These are phyloP conservation scores for Sebastes steindachneri DNA, from an alignment of 2,797 vertebrate species.

Conservation along the genomic window DNA sequence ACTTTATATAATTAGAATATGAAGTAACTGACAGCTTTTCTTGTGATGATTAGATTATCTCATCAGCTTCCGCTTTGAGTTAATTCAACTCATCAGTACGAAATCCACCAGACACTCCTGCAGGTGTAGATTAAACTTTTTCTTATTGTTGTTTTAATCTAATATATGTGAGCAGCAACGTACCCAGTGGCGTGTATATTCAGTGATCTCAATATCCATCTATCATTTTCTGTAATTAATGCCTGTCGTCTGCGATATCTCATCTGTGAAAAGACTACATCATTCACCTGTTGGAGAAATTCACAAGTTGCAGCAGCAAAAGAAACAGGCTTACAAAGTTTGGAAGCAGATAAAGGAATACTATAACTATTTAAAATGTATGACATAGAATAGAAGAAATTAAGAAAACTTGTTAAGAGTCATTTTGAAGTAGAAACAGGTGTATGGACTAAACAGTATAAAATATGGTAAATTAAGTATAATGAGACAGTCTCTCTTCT, in stretches of 20 bases:
- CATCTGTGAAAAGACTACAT: neutral
- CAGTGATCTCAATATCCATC: neutral
- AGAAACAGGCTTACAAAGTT: neutral
- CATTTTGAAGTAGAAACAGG: neutral
- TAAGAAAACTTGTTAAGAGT: neutral
- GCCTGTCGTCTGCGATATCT: neutral
- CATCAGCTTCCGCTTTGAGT: neutral
- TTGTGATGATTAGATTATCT: slow-evolving; percentile 1
- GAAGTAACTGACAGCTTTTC: neutral
- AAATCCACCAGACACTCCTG: neutral
- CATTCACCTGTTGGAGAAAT: neutral
- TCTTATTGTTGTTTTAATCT: neutral
- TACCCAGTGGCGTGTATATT: neutral
- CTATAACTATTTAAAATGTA: neutral
- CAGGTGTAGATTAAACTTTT: neutral
- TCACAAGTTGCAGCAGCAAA: neutral
- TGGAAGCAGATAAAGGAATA: neutral
- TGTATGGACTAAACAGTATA: neutral
- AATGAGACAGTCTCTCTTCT: neutral
- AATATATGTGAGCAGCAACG: neutral
- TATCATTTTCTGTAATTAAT: neutral
- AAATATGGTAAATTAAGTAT: neutral
- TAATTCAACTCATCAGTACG: neutral
- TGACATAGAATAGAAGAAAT: neutral
- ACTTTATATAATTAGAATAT: neutral